Evolutionary conservation across 2,797 vertebrate genomes (phyloP).

Genomic region (Buphagus erythrorhynchus): DNA sequence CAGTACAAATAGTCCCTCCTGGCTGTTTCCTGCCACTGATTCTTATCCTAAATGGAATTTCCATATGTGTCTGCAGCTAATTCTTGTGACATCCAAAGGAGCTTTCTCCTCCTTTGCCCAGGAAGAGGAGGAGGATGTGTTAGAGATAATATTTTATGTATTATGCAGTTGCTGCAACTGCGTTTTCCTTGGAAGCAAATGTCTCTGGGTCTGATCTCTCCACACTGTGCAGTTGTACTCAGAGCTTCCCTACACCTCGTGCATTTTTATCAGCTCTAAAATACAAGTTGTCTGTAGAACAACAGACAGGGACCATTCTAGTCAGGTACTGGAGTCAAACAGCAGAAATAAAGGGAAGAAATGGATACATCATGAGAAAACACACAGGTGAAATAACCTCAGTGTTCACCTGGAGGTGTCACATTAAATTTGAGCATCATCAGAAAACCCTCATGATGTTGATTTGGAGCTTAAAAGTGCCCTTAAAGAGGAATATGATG

Average conservation of each 20-base stretch:
- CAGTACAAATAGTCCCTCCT: slow-evolving; percentile 77
- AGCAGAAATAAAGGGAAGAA: neutral
- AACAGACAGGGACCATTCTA: neutral
- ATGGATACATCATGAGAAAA: neutral
- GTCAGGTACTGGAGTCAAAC: neutral
- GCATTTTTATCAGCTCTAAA: neutral
- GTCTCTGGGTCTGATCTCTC: neutral
- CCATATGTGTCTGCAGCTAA: slow-evolving; percentile 49
- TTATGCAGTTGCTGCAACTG: neutral
- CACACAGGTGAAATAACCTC: neutral
- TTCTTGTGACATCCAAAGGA: slow-evolving; percentile 55
- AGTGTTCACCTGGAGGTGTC: neutral
- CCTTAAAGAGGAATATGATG: neutral
- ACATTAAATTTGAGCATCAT: neutral
- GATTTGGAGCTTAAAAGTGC: neutral
- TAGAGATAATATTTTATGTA: neutral
- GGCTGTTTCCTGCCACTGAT: slow-evolving; percentile 70
- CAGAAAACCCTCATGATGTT: neutral
- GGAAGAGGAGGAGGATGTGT: neutral
- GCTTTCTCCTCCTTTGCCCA: neutral
- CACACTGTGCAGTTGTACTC: neutral
- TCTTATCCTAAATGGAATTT: slow-evolving; percentile 78
- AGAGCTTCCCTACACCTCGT: neutral
- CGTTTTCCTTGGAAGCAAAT: neutral
- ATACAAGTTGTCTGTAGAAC: rapidly evolving